Conservation (phyloP, 2,888 invertebrate genomes). For the Ethmia dodecea region DNA sequence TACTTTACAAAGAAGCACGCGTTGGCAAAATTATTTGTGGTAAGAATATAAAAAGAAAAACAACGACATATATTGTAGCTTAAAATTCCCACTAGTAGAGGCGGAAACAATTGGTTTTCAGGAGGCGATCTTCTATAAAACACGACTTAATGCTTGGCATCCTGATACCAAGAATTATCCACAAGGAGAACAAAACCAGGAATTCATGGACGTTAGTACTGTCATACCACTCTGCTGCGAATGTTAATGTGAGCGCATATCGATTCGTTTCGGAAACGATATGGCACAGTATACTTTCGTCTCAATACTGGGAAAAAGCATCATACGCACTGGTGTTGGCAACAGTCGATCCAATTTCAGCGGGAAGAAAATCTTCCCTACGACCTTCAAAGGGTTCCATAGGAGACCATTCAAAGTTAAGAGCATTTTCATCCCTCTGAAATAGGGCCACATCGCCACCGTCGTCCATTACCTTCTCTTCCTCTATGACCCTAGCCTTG, state of each 20-base stretch:
- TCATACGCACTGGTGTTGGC: constrained; percentile 1
- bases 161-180: constrained; percentile 9
- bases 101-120: constrained; percentile 8
- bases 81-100: too few relatives aligned
- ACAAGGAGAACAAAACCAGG: constrained; percentile 5
- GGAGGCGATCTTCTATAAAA: constrained; percentile 5
- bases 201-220: constrained; percentile 9
- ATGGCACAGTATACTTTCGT: constrained; percentile 11
- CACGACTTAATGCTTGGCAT: constrained; percentile 10
- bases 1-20: too few relatives aligned
- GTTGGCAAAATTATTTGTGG: too few relatives aligned
- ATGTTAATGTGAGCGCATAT: constrained; percentile 1
- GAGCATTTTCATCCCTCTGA: background rate
- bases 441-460: constrained; percentile 6
- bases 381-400: background rate
- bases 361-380: background rate
- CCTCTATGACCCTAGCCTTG: too few relatives aligned
- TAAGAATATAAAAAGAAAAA: too few relatives aligned
- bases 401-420: background rate
- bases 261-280: constrained; percentile 9
- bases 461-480: too few relatives aligned
- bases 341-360: background rate
- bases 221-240: constrained; percentile 1
- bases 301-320: constrained; percentile 12
- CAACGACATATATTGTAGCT: too few relatives aligned